These are phyloP conservation scores for Thyatira batis DNA, from an alignment of 2,888 invertebrate species.

Conservation along the genomic window DNA sequence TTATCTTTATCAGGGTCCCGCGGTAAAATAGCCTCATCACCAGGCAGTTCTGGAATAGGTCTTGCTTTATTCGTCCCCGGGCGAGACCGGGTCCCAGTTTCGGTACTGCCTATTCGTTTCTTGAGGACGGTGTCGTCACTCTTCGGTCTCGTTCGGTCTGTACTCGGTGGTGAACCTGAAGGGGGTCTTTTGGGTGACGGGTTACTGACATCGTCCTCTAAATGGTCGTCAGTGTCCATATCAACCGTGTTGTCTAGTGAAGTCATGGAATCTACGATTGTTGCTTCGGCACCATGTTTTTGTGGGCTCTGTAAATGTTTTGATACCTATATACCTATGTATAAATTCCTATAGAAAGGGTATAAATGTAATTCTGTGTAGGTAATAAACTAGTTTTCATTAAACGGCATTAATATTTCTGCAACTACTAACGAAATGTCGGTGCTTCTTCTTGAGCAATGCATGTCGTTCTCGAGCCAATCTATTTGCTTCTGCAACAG, in stretches of 20 bases:
- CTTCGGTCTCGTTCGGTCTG: constrained; percentile 35
- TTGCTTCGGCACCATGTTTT: constrained; percentile 48
- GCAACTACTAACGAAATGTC: constrained; percentile 37
- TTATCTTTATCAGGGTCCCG: constrained; percentile 71
- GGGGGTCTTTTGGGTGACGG: constrained; percentile 31
- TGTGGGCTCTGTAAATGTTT: constrained; percentile 50
- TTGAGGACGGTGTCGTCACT: constrained; percentile 40
- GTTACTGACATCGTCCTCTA: constrained; percentile 27
- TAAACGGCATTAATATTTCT: neutral
- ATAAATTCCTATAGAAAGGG: too few relatives aligned
- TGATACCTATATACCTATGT: neutral
- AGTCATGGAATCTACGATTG: constrained; percentile 40
- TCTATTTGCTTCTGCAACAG: constrained; percentile 87
- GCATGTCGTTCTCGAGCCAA: constrained; percentile 87
- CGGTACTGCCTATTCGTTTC: constrained; percentile 43
- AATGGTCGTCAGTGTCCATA: constrained; percentile 40
- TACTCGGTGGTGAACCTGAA: constrained; percentile 36
- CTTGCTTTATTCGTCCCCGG: constrained; percentile 57
- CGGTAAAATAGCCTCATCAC: constrained; percentile 39
- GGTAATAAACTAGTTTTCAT: too few relatives aligned
- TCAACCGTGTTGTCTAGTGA: constrained; percentile 48
- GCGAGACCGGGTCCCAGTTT: constrained; percentile 29
- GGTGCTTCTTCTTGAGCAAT: constrained; percentile 63
- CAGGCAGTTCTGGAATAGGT: constrained; percentile 58
- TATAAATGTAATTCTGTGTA: too few relatives aligned